Conservation (phyloP, 2,113 vertebrate genomes). For the Geococcyx californianus region DNA sequence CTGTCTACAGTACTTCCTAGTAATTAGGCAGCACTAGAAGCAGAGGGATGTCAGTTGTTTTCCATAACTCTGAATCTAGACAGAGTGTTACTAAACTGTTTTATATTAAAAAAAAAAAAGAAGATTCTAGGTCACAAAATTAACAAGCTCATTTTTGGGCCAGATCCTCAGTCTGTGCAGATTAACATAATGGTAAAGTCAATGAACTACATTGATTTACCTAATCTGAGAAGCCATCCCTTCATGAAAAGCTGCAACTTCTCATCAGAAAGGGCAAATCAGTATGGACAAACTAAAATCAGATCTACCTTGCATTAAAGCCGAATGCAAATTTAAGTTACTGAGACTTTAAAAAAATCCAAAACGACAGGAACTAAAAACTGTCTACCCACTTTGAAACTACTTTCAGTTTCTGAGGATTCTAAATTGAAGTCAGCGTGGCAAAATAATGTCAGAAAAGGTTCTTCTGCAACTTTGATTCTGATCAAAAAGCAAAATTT, state of each 20-base stretch:
- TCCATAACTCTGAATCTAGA: not conserved
- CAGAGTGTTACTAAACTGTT: not conserved
- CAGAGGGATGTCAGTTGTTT: not conserved
- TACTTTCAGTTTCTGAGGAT: fast-evolving
- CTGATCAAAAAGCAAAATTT: not conserved
- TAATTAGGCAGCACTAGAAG: not conserved
- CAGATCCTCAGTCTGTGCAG: not conserved
- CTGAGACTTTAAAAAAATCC: not conserved
- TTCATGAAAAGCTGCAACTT: not conserved
- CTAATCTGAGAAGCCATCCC: not conserved
- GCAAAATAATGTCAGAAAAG: not conserved
- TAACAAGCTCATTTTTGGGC: not conserved
- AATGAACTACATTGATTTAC: not conserved
- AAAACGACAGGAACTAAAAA: not conserved
- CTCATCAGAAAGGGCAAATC: not conserved
- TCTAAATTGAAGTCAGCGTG: not conserved
- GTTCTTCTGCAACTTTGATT: not conserved
- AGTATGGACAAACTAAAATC: not conserved
- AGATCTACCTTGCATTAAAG: not conserved
- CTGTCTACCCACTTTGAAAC: not conserved
- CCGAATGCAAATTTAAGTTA: not conserved
- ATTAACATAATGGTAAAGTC: not conserved
- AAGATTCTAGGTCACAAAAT: not conserved
- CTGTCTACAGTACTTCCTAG: not conserved
- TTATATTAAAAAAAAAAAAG: not conserved